A percentile compares a stretch with the other conserved stretches of the same genome.
These are phyloP conservation scores for Dolichopus griseipennis DNA, from an alignment of 2,888 invertebrate genomes.

Conservation along the genomic window DNA sequence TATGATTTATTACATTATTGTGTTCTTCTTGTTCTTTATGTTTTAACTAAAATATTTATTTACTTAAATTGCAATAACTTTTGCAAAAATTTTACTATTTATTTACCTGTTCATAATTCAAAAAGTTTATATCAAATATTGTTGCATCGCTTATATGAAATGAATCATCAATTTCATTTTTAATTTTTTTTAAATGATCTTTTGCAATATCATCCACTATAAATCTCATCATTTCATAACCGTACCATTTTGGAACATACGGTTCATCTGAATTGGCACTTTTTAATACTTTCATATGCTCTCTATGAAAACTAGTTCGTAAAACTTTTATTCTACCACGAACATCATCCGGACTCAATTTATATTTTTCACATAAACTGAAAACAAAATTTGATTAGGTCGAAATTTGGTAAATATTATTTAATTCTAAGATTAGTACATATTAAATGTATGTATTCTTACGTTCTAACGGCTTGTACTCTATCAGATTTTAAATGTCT, in stretches of 20 bases:
- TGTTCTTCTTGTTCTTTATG: background rate
- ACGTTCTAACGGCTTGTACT: background rate
- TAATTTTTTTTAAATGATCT: background rate
- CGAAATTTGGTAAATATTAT: background rate
- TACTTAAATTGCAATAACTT: too few relatives aligned
- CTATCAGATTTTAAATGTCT: background rate
- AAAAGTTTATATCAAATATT: background rate
- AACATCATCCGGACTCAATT: background rate
- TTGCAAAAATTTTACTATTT: background rate
- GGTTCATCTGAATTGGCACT: slow-evolving; percentile 36
- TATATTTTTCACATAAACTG: background rate
- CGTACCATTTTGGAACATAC: slow-evolving; percentile 42
- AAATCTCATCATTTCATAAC: slow-evolving; percentile 40
- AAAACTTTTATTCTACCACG: slow-evolving; percentile 40
- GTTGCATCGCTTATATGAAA: background rate
- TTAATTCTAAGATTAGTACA: background rate
- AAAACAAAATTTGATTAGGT: background rate
- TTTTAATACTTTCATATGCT: slow-evolving; percentile 39
- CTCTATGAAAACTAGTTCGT: slow-evolving; percentile 39
- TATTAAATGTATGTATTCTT: background rate
- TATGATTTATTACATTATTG: background rate
- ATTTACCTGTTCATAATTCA: background rate
- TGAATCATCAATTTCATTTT: background rate
- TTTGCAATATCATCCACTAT: slow-evolving; percentile 32
- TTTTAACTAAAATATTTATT: background rate